Evolutionary conservation across 2,113 vertebrate genomes (phyloP), one percentile per base, ranked within the genome.

Genomic region (Bolborhynchus lineola): DNA sequence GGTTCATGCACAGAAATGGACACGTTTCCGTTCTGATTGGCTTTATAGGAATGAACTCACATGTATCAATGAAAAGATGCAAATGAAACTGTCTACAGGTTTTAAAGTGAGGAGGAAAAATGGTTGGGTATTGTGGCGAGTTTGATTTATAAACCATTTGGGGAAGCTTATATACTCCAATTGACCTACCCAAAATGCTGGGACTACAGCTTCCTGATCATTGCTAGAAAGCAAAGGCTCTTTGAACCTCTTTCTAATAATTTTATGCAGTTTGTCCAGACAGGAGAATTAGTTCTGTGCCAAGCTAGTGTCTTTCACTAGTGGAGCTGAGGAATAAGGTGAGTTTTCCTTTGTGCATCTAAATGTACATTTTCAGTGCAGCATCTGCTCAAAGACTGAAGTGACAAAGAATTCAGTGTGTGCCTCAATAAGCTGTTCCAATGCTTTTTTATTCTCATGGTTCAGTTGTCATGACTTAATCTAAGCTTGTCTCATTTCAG

Each of bases 401-500:
- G 29, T 69, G 57, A 65, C 18, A 46, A 42, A 82, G 63, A 82
- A 90, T 82, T 92, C 82, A 60, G 5, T 47, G 39, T 68, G 76
- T 75, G 81, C 26, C 37, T 93, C 71, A 65, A 14, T 50, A 88
- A 83, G 42, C 81, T 81, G 68, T 86, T 81, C 23, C 47, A 70
- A 33, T 13, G 2, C 0, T 78, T 79, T 88, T 93, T 74, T 17
- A n/a, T 24, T 74, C 42, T 86, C 28, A n/a, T 75, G 71, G 52
- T 86, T 94, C 83, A 53, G 53, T 88, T 84, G 52, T 94, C 44
- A 1, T 81, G 72, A 79, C 62, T 92, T 92, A 93, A 92, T 93
- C 80, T 90, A 93, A 88, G 69, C 47, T 47, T 90, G 75, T 93
- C 49, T 92, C 50, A 29, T 82, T 96, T 86, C 79, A 64, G 93